Base-by-base conservation (phyloP, 2,113 vertebrate species). In the Bubalus kerabau region DNA sequence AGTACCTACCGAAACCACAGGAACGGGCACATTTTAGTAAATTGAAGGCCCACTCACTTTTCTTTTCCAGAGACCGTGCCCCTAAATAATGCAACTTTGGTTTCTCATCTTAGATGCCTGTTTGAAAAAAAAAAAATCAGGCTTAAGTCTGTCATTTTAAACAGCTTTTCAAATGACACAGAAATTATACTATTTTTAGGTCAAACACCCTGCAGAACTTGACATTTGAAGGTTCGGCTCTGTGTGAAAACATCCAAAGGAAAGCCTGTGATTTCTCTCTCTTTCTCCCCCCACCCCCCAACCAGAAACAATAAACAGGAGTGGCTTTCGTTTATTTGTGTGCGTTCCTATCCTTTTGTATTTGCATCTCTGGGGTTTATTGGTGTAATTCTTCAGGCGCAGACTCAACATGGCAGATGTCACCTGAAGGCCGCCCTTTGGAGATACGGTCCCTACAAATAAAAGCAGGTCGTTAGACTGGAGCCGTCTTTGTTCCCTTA, bases 171-270 rank as follows among this genome's bases (percentile, higher is more conserved):
- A 90, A 97, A 87, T 92, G 97, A 98, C 83, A 96, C 80, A 78
- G 87, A 96, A 96, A 97, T 97, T 93, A 96, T n/a, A 30, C 97
- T 97, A 97, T 98, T 98, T 98, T 98, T 98, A 98, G 97, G 97
- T 97, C 97, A 97, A 97, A 96, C 92, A 90, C 90, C 97, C 96
- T 92, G 95, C 64, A 56, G 83, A 98, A 98, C 96, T 96, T 98
- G 97, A 96, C 97, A 95, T 97, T 98, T 97, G 91, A 96, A 96
- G 96, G 87, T 97, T 96, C 2, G 50, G 74, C 95, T 96, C 26
- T 91, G 85, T 96, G 97, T 97, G 95, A 95, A 98, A 96, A 95
- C 95, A 90, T 94, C 93, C 93, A 60, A 74, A 85, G 87, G 88
- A 81, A 97, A 96, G 90, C 3, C 87, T 95, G 94, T 48, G 87